Conservation (phyloP, 2,888 invertebrate genomes). For the Tethea ocularis region DNA sequence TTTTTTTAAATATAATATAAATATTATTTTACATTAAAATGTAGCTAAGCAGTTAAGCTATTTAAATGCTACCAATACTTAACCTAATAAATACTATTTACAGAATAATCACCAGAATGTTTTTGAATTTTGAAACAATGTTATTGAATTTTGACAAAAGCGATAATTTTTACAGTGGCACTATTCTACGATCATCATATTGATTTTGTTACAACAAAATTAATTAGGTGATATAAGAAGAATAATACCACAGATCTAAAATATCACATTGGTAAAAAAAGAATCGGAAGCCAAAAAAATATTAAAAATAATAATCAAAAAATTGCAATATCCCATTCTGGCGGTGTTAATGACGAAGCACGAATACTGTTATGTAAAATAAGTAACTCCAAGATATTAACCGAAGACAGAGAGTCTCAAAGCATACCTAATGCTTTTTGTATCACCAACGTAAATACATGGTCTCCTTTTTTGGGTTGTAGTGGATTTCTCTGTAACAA, state of each 20-base stretch:
- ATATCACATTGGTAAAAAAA: slow-evolving; percentile 22
- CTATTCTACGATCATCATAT: slow-evolving; percentile 17
- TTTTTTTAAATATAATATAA: slow-evolving; percentile 79
- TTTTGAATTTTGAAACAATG: slow-evolving; percentile 21
- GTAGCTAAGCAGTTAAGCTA: slow-evolving; percentile 76
- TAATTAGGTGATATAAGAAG: slow-evolving; percentile 12
- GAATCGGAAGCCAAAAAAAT: slow-evolving; percentile 29
- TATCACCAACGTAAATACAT: slow-evolving; percentile 71
- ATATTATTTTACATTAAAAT: slow-evolving; percentile 82
- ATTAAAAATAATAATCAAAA: slow-evolving; percentile 36
- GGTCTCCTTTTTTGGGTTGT: slow-evolving; percentile 74
- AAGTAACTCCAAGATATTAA: slow-evolving; percentile 25
- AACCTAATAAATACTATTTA: slow-evolving; percentile 83
- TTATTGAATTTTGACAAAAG: slow-evolving; percentile 25
- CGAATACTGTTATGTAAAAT: slow-evolving; percentile 78
- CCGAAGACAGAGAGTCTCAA: slow-evolving; percentile 33
- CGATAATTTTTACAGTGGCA: slow-evolving; percentile 15
- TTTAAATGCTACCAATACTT: slow-evolving; percentile 78
- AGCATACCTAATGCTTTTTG: slow-evolving; percentile 31
- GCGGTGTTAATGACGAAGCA: slow-evolving; percentile 76
- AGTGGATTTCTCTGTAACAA: slow-evolving; percentile 80
- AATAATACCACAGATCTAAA: slow-evolving; percentile 24
- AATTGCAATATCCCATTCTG: slow-evolving; percentile 77
- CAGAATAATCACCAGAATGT: slow-evolving; percentile 77
- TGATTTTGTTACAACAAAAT: slow-evolving; percentile 2